Evolutionary conservation across 1,140 invertebrate species (phyloP), one percentile per base, ranked within the genome.

Genomic region (Telenomus remus): DNA sequence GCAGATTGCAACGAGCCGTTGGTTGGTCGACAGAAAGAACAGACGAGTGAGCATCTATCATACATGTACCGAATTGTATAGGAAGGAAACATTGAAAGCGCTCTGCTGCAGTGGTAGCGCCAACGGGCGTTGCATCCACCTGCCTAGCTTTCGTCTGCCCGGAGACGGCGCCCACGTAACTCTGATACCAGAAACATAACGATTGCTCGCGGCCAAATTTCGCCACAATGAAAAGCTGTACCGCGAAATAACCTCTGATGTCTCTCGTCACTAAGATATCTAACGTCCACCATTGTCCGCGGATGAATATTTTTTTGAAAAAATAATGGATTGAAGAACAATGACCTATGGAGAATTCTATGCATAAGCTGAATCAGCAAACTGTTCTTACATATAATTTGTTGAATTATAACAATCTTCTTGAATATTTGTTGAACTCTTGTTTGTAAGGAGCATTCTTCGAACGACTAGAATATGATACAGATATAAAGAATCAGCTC

Each of bases 211-310:
- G 66, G 63, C 70, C 8, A 63, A 11, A 54, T 61, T 74, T 70
- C 57, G 56, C 74, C 64, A 74, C 75, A 74, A 78, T 78, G 66
- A 78, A n/a, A 74, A 69, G 65, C 65, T 65, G 65, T 66, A 74
- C 70, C 56, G 73, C 61, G 56, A 74, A 70, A 56, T 65, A 74
- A 66, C 37, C 46, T 60, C 50, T 54, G 76, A 47, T 55, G 60
- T 11, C 9, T 39, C 61, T 59, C 76, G 56, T 78, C 70, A 70
- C 50, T 54, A 68, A 57, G 51, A 75, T 59, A 63, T 47, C 60
- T 65, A 61, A 70, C 73, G 61, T 76, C 65, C 53, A 69, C 73
- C 50, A 49, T 34, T 37, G 50, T 46, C 73, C 61, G 46, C 43
- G 19, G 37, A 49, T 33, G 9, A 16, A 42, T n/a, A 53, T 57